phyloP scores from a whole-genome alignment of 1,140 invertebrate species.

The Bilobella aurantiaca region DNA sequence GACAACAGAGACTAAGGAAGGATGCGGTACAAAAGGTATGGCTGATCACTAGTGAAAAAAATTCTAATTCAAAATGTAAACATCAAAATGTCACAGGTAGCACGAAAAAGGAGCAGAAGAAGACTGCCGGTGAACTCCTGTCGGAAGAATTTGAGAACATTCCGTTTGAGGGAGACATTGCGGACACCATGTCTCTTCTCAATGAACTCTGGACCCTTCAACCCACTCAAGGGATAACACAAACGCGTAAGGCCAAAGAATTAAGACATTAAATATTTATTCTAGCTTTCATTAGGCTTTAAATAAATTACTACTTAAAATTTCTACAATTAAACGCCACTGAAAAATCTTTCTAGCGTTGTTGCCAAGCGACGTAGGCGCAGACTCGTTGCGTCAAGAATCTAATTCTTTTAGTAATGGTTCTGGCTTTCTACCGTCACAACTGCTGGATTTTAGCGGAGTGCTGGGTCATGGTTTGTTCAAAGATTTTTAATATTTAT shows the following conservation, averaged over 20 bases:
- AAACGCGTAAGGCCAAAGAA: too few species aligned
- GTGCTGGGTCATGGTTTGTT: background rate
- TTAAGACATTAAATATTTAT: too few species aligned
- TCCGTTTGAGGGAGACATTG: conserved; percentile 20
- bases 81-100: background rate
- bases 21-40: background rate
- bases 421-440: conserved; percentile 42
- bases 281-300: too few species aligned
- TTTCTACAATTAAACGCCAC: too few species aligned
- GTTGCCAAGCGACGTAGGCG: background rate
- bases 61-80: background rate
- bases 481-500: too few species aligned
- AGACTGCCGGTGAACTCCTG: conserved; percentile 28
- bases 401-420: conserved; percentile 15
- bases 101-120: conserved; percentile 28
- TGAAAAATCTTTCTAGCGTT: too few species aligned
- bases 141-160: conserved; percentile 27
- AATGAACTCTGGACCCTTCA: too few species aligned
- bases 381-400: background rate
- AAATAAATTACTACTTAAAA: too few species aligned
- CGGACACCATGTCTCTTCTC: conserved; percentile 33
- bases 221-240: too few species aligned
- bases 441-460: conserved; percentile 42
- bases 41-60: background rate
- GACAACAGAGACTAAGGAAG: conserved; percentile 8